Conservation (phyloP, 2,888 invertebrate species). For the Mimachlamys varia region DNA sequence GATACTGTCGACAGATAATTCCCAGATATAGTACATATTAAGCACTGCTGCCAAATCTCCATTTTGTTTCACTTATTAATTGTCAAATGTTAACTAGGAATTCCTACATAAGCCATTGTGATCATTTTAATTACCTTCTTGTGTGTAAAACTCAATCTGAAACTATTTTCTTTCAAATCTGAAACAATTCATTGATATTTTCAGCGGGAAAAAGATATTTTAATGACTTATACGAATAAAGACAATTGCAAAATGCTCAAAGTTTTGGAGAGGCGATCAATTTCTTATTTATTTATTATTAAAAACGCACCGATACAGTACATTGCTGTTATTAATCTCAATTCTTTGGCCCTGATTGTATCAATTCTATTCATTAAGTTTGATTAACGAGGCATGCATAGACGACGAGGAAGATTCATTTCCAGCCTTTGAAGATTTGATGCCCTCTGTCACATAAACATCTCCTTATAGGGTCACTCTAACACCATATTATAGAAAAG, state of each 20-base stretch:
- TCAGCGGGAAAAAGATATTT: neutral
- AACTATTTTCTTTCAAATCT: neutral
- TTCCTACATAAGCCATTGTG: no score
- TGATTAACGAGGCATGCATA: neutral
- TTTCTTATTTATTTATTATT: neutral
- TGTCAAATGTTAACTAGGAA: no score
- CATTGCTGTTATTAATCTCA: neutral
- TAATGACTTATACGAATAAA: neutral
- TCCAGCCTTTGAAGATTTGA: neutral
- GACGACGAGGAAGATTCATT: neutral
- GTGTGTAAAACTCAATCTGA: neutral
- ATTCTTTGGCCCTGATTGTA: neutral
- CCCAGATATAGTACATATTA: no score
- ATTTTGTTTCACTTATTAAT: no score
- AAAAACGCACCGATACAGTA: neutral
- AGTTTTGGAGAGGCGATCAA: neutral
- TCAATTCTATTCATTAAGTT: neutral
- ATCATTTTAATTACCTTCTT: no score
- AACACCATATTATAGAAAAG: neutral
- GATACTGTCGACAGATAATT: no score
- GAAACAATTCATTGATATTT: neutral
- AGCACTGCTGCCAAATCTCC: no score
- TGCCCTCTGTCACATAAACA: neutral
- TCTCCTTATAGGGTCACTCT: neutral
- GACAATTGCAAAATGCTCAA: neutral